phyloP scores from a whole-genome alignment of 2,113 vertebrate species.

The Hippocampus mohnikei region DNA sequence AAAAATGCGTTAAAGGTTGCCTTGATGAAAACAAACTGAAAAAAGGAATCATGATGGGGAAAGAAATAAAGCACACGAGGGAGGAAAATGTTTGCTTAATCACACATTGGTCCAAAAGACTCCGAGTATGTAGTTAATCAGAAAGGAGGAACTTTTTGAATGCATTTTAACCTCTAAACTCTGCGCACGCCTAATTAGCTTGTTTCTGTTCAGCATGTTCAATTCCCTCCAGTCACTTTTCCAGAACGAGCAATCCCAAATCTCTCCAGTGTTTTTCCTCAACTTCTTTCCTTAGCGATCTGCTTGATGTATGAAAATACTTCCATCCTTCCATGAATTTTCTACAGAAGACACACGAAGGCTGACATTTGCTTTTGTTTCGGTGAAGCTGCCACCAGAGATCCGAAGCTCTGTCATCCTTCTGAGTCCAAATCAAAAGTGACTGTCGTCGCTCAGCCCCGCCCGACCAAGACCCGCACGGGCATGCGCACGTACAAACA shows the following conservation, averaged over 20 bases:
- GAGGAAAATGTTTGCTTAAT: constrained; percentile 35
- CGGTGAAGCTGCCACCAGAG: constrained; percentile 60
- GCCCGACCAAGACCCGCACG: constrained; percentile 24
- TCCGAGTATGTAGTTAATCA: constrained; percentile 43
- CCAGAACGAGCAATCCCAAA: constrained; percentile 31
- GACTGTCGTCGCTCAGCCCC: constrained; percentile 48
- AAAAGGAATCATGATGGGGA: constrained; percentile 40
- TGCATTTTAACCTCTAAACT: constrained; percentile 60
- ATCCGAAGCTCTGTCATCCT: constrained; percentile 65
- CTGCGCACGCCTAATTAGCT: constrained; percentile 63
- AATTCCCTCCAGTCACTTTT: constrained; percentile 50
- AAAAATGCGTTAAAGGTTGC: constrained; percentile 33
- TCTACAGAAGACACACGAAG: constrained; percentile 26
- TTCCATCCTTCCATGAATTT: constrained; percentile 56
- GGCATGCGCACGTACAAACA: constrained; percentile 9
- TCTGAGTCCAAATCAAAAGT: constrained; percentile 64
- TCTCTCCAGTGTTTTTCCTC: constrained; percentile 13
- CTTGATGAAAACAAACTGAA: constrained; percentile 38
- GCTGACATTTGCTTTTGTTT: constrained; percentile 53
- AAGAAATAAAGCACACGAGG: constrained; percentile 6
- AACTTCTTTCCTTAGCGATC: constrained; percentile 25
- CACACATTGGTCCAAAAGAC: constrained; percentile 59
- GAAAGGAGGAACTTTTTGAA: constrained; percentile 52
- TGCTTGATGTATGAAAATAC: constrained; percentile 21
- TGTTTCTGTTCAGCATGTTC: constrained; percentile 61